phyloP scores from a whole-genome alignment of 2,888 invertebrate genomes.

The Nomada ruficornis region DNA sequence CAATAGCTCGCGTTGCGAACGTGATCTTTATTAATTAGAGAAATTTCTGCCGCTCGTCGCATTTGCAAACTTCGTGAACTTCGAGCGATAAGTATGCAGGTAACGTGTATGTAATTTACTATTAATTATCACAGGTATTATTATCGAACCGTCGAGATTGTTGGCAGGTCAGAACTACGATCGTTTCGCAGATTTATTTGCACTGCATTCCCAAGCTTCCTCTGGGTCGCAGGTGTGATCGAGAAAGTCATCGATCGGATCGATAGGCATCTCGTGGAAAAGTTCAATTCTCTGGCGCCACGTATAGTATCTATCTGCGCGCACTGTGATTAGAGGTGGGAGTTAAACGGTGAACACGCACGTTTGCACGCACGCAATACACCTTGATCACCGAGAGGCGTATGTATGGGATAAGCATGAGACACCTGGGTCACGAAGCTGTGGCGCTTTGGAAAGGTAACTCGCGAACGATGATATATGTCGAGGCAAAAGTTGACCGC shows the following conservation, averaged over 20 bases:
- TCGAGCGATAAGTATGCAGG: not conserved
- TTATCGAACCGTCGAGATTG: conserved; percentile 52
- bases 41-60: not conserved
- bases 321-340: conserved; percentile 23
- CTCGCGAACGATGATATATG: conserved; percentile 69
- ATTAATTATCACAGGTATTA: conserved; percentile 45
- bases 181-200: conserved; percentile 58
- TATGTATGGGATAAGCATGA: not conserved
- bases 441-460: conserved; percentile 64
- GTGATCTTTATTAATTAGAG: conserved; percentile 16
- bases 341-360: conserved; percentile 52
- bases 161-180: conserved; percentile 51
- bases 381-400: conserved; percentile 5
- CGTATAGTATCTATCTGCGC: conserved; percentile 12
- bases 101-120: conserved; percentile 16
- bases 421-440: conserved; percentile 44
- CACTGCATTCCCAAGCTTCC: conserved; percentile 51
- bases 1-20: not conserved
- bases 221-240: conserved; percentile 68
- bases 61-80: conserved; percentile 1
- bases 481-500: conserved; percentile 63
- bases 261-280: conserved; percentile 68
- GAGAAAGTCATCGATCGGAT: conserved; percentile 70
- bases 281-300: conserved; percentile 71
- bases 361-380: conserved; percentile 38